Evolutionary conservation across 1,140 invertebrate species (phyloP).

Genomic region (Drosophila suzukii): DNA sequence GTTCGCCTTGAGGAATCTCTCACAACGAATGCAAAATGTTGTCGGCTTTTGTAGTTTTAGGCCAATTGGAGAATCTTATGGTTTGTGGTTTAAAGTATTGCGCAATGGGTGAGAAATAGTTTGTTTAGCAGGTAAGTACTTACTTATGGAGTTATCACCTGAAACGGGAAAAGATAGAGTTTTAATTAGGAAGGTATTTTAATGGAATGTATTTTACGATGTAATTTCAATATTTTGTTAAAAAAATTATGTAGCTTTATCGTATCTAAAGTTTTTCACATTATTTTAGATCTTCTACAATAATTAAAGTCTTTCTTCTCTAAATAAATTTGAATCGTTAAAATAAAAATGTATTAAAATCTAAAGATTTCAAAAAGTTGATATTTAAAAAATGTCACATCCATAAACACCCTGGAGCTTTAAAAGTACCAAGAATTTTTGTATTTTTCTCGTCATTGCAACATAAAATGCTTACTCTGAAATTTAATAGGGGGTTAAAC

Average conservation of each 20-base stretch:
- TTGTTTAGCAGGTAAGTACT: conserved; percentile 44
- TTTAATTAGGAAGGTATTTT: neutral
- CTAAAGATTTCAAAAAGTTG: too few species aligned
- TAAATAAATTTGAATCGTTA: too few species aligned
- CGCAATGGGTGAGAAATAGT: conserved; percentile 35
- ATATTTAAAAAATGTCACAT: too few species aligned
- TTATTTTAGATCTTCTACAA: too few species aligned
- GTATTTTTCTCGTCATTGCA: neutral
- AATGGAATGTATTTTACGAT: neutral
- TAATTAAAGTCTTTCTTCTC: too few species aligned
- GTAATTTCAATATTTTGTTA: neutral
- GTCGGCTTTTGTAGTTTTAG: conserved; percentile 33
- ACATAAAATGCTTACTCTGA: too few species aligned
- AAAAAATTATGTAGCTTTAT: too few species aligned
- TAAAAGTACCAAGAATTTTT: too few species aligned
- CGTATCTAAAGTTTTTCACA: too few species aligned
- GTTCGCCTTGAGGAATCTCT: conserved; percentile 32
- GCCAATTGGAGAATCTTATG: conserved; percentile 64
- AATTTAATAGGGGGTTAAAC: neutral
- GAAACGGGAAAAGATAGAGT: conserved; percentile 41
- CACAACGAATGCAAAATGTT: conserved; percentile 74
- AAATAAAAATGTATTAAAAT: too few species aligned
- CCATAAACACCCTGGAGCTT: too few species aligned
- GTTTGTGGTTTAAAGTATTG: conserved; percentile 59
- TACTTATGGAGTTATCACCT: conserved; percentile 84